These are phyloP conservation scores for Corythornis madagascariensis DNA, from an alignment of 2,113 vertebrate genomes.

Conservation along the genomic window DNA sequence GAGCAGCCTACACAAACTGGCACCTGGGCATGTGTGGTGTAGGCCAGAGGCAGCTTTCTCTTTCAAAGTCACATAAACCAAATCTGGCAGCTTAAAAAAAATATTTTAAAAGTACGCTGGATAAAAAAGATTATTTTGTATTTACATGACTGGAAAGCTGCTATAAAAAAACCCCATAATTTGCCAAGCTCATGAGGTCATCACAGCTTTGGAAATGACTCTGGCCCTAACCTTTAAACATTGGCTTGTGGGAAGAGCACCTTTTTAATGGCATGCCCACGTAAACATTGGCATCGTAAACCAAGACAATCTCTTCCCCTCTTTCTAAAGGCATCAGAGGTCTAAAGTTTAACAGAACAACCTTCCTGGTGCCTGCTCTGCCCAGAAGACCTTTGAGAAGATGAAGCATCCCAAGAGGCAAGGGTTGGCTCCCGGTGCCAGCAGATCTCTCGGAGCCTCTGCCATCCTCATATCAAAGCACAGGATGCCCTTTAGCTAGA, in stretches of 20 bases:
- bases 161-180: neutral
- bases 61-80: conserved; percentile 16
- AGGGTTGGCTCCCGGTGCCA: neutral
- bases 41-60: conserved; percentile 17
- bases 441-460: neutral
- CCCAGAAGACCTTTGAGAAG: neutral
- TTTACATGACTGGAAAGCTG: conserved; percentile 50
- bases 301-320: neutral
- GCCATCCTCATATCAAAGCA: neutral
- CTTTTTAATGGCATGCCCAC: conserved; percentile 16
- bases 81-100: conserved; percentile 22
- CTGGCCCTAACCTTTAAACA: conserved; percentile 44
- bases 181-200: conserved; percentile 53
- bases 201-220: conserved; percentile 16
- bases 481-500: conserved; percentile 65
- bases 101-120: neutral
- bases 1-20: conserved; percentile 15
- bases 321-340: conserved; percentile 9
- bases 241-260: neutral
- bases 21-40: neutral
- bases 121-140: conserved; percentile 35
- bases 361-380: neutral
- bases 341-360: conserved; percentile 10
- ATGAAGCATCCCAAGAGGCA: neutral
- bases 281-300: neutral